These are phyloP conservation scores for Ammospiza maritima DNA, from an alignment of 2,797 vertebrate genomes.

Conservation along the genomic window DNA sequence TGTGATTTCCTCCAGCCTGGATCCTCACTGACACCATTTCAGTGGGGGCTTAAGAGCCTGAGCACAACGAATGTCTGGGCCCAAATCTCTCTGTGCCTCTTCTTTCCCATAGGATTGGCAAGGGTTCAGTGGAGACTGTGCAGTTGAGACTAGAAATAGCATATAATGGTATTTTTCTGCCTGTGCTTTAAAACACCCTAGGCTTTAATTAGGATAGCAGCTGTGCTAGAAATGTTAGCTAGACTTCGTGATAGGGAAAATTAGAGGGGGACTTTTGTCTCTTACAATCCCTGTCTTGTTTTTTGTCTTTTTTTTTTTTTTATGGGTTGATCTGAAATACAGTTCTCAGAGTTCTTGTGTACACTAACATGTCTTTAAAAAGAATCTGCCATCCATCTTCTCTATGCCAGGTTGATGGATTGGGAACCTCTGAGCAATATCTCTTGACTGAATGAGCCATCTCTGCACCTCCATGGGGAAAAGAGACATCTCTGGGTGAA, in stretches of 20 bases:
- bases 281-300: not conserved
- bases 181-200: slow-evolving; percentile 30
- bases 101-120: not conserved
- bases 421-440: slow-evolving; percentile 46
- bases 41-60: not conserved
- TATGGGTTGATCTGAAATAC: slow-evolving; percentile 13
- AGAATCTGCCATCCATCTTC: slow-evolving; percentile 51
- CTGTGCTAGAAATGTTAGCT: slow-evolving; percentile 9
- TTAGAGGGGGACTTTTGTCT: not conserved
- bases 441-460: slow-evolving; percentile 45
- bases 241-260: not conserved
- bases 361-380: slow-evolving; percentile 48
- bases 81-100: not conserved
- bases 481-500: not conserved
- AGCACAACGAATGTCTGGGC: not conserved
- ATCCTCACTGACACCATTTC: not conserved
- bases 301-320: not conserved
- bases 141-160: not conserved
- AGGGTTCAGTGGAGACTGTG: not conserved
- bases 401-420: slow-evolving; percentile 59
- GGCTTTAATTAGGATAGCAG: slow-evolving; percentile 42
- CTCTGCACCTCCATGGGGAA: slow-evolving; percentile 10
- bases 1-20: not conserved
- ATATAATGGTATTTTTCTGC: slow-evolving; percentile 13
- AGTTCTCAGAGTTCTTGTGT: slow-evolving; percentile 15